Conservation (phyloP, 53 echinoderm and acorn worm species). For the Apostichopus leukothele region DNA sequence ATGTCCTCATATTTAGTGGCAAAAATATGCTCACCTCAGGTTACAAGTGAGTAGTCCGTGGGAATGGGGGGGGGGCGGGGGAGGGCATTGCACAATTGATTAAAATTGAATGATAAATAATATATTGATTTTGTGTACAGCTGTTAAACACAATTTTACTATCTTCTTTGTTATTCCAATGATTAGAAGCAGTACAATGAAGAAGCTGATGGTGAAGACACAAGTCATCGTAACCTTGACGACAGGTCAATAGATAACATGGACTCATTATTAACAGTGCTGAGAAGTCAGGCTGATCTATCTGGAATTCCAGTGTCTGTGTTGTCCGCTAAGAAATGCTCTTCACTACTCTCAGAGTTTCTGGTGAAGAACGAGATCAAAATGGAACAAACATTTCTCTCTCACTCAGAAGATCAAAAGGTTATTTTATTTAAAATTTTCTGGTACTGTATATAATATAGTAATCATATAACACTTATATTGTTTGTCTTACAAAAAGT, state of each 20-base stretch:
- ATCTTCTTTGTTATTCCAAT: too few relatives aligned
- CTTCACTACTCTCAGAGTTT: background rate
- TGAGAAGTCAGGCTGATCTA: background rate
- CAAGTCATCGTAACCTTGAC: background rate
- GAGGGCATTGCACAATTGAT: too few relatives aligned
- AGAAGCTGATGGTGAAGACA: background rate
- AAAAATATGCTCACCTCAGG: too few relatives aligned
- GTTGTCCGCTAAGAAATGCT: background rate
- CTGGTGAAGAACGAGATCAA: background rate
- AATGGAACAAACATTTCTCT: background rate
- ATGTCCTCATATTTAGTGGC: too few relatives aligned
- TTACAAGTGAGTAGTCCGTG: too few relatives aligned
- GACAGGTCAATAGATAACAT: background rate
- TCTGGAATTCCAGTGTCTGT: slow-evolving; percentile 40
- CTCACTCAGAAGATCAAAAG: background rate
- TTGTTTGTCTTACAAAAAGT: too few relatives aligned
- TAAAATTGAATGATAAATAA: too few relatives aligned
- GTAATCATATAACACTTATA: too few relatives aligned
- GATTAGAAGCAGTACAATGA: background rate
- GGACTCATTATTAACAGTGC: background rate
- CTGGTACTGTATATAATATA: too few relatives aligned
- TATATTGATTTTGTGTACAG: too few relatives aligned
- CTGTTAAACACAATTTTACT: too few relatives aligned
- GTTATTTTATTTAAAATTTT: background rate
- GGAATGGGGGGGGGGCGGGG: too few relatives aligned